These are phyloP conservation scores for Margarornis squamiger DNA, from an alignment of 2,797 vertebrate genomes.

Conservation along the genomic window DNA sequence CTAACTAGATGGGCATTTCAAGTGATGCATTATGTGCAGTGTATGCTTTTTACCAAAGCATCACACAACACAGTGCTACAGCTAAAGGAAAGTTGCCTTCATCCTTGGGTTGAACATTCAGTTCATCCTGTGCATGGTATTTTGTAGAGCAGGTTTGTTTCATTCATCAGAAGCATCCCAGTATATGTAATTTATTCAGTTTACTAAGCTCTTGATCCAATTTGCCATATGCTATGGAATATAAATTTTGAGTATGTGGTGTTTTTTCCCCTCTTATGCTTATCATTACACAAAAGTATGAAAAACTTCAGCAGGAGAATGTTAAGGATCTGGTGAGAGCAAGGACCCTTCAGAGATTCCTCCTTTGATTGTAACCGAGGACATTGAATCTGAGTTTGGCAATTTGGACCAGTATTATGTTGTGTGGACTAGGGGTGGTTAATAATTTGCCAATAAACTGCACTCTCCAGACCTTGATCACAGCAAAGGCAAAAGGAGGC, in stretches of 20 bases:
- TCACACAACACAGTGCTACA: not conserved
- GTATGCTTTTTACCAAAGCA: not conserved
- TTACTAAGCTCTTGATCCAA: not conserved
- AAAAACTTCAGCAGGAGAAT: not conserved
- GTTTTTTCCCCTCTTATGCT: not conserved
- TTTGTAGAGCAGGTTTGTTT: not conserved
- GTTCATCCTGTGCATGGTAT: not conserved
- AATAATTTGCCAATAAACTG: not conserved
- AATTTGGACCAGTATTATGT: not conserved
- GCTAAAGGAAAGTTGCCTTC: not conserved
- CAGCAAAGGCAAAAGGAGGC: not conserved
- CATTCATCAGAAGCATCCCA: not conserved
- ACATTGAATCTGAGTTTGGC: not conserved
- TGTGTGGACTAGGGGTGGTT: not conserved
- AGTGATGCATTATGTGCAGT: not conserved
- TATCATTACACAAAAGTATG: not conserved
- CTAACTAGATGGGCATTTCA: rapidly evolving
- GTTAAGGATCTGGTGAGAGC: not conserved
- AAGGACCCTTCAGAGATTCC: not conserved
- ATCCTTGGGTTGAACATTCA: not conserved
- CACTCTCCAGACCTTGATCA: not conserved
- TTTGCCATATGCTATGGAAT: constrained; percentile 41
- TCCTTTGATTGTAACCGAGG: not conserved
- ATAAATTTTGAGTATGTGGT: not conserved
- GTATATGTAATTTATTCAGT: constrained; percentile 19